Conservation (phyloP, 1,140 invertebrate genomes). For the Proales similis region DNA sequence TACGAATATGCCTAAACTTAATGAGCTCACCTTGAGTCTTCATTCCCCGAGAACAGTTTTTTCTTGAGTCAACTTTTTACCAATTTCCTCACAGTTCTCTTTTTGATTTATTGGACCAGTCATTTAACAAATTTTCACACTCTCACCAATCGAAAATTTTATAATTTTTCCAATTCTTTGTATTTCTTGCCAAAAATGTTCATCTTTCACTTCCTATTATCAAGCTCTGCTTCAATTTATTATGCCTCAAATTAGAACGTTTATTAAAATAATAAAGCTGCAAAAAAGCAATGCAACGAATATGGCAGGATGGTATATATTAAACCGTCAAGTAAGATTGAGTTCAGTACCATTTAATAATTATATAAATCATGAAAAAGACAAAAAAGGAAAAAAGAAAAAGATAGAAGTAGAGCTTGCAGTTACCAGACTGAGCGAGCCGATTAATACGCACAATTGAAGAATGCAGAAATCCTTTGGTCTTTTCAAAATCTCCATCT, state of each 20-base stretch:
- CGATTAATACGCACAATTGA: constrained; percentile 1
- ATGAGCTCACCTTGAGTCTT: constrained; percentile 23
- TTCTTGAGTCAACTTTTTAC: neutral
- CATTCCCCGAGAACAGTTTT: constrained; percentile 33
- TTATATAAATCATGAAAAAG: constrained; percentile 21
- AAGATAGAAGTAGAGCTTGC: constrained; percentile 34
- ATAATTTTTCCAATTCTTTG: neutral
- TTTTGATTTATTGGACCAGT: too few species aligned
- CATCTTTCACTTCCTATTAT: neutral
- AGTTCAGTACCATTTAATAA: constrained; percentile 11
- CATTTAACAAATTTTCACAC: too few species aligned
- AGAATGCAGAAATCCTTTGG: neutral
- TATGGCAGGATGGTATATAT: neutral
- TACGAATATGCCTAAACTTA: constrained; percentile 31
- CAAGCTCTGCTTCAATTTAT: neutral
- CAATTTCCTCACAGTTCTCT: too few species aligned
- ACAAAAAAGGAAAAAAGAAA: constrained; percentile 24
- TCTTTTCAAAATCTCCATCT: constrained; percentile 20
- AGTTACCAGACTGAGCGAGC: constrained; percentile 31
- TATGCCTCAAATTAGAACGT: neutral
- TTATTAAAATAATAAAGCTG: constrained; percentile 19
- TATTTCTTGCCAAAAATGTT: neutral
- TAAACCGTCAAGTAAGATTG: neutral
- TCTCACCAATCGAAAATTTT: too few species aligned
- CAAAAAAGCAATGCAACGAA: too few species aligned